Conservation (phyloP, 2,888 invertebrate genomes). For the Syrista parreyssii region DNA sequence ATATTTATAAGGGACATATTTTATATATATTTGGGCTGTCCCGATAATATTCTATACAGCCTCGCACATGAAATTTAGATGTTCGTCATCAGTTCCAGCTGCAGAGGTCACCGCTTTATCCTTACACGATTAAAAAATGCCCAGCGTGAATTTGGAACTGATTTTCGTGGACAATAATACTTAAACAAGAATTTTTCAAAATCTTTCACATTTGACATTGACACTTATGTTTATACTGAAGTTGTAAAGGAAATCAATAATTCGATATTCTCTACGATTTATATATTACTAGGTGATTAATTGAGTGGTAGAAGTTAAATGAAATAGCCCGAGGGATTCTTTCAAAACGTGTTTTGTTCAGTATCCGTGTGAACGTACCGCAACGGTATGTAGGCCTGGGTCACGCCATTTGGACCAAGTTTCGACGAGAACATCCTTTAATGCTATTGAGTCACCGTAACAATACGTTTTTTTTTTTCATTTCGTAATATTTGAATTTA, state of each 20-base stretch:
- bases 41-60: too few relatives aligned
- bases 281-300: neutral
- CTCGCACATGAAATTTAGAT: too few relatives aligned
- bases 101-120: too few relatives aligned
- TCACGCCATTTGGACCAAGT: constrained; percentile 29
- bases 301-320: neutral
- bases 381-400: constrained; percentile 48
- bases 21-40: too few relatives aligned
- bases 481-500: neutral
- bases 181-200: neutral
- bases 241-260: neutral
- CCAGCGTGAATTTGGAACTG: too few relatives aligned
- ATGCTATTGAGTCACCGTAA: neutral
- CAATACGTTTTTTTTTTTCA: neutral
- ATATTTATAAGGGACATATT: too few relatives aligned
- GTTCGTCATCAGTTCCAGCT: too few relatives aligned
- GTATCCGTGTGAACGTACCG: constrained; percentile 33
- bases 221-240: neutral
- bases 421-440: neutral
- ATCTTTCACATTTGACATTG: neutral
- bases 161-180: neutral
- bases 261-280: neutral
- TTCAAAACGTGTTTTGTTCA: constrained; percentile 38
- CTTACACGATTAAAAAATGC: too few relatives aligned
- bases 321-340: constrained; percentile 16